phyloP scores from a whole-genome alignment of 2,888 invertebrate genomes.

The Andricus curvator region DNA sequence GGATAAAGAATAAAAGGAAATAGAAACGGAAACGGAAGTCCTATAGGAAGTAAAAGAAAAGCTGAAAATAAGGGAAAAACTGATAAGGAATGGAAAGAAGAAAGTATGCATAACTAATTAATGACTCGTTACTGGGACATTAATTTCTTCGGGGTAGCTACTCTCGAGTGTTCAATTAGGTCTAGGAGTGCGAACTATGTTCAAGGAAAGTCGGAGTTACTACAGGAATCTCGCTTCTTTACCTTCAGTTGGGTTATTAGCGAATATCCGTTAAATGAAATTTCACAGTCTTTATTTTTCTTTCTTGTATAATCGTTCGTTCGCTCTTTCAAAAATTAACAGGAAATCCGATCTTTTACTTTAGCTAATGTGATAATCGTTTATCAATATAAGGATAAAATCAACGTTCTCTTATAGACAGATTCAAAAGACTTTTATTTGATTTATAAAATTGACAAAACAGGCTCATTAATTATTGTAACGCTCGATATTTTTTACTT shows the following conservation, averaged over 20 bases:
- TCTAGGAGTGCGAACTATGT: not conserved
- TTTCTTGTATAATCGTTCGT: not conserved
- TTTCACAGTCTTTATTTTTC: not conserved
- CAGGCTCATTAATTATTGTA: no score
- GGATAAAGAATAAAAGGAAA: not conserved
- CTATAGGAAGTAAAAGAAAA: not conserved
- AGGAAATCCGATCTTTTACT: no score
- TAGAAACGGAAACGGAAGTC: not conserved
- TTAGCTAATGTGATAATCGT: no score
- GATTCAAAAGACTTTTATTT: no score
- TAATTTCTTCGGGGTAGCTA: conserved; percentile 49
- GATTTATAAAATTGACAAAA: no score
- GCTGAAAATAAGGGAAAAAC: conserved; percentile 39
- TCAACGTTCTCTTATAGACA: no score
- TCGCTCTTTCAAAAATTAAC: no score
- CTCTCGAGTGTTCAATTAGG: conserved; percentile 48
- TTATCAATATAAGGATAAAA: no score
- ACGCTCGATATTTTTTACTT: no score
- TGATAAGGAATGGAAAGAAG: conserved; percentile 9
- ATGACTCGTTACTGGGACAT: conserved; percentile 48
- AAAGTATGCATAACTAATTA: conserved; percentile 62
- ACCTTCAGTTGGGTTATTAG: not conserved
- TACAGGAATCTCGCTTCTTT: conserved; percentile 2
- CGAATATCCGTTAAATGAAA: not conserved
- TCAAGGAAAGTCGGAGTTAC: conserved; percentile 7